Evolutionary conservation across 2,888 invertebrate species (phyloP).

Genomic region (Oscheius sp.): DNA sequence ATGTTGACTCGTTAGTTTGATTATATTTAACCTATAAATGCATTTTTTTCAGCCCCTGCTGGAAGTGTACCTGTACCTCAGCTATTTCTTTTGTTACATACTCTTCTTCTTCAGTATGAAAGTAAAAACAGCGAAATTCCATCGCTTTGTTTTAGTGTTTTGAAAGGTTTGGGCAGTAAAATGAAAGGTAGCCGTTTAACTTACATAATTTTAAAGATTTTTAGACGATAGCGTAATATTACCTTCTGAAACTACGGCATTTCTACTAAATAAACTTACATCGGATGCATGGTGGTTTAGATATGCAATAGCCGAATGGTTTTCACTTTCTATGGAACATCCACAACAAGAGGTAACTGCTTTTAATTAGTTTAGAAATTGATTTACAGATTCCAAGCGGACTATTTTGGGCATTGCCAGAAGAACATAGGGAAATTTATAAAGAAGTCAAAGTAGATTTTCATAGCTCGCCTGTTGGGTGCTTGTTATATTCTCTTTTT

Average conservation of each 20-base stretch:
- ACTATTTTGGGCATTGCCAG: constrained; percentile 19
- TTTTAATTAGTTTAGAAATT: background rate
- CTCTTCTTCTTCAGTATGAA: constrained; percentile 11
- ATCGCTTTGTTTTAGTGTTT: constrained; percentile 7
- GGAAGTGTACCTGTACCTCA: background rate
- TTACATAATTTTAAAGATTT: background rate
- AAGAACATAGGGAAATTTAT: background rate
- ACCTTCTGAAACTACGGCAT: background rate
- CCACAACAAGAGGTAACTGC: constrained; percentile 7
- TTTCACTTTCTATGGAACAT: constrained; percentile 12
- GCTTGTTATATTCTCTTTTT: constrained; percentile 25
- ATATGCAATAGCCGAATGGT: constrained; percentile 28
- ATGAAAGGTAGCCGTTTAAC: constrained; percentile 3
- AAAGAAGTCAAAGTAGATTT: constrained; percentile 29
- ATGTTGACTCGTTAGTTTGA: background rate
- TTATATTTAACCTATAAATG: background rate
- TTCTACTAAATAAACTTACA: background rate
- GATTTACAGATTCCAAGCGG: constrained; percentile 27
- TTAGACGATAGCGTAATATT: constrained; percentile 26
- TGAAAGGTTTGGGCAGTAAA: constrained; percentile 23
- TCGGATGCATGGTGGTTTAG: constrained; percentile 28
- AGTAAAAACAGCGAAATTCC: constrained; percentile 4
- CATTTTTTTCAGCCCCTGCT: background rate
- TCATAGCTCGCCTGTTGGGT: constrained; percentile 25
- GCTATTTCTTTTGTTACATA: constrained; percentile 8